Evolutionary conservation across 2,113 vertebrate genomes (phyloP).

Genomic region (Eubucco bourcierii): DNA sequence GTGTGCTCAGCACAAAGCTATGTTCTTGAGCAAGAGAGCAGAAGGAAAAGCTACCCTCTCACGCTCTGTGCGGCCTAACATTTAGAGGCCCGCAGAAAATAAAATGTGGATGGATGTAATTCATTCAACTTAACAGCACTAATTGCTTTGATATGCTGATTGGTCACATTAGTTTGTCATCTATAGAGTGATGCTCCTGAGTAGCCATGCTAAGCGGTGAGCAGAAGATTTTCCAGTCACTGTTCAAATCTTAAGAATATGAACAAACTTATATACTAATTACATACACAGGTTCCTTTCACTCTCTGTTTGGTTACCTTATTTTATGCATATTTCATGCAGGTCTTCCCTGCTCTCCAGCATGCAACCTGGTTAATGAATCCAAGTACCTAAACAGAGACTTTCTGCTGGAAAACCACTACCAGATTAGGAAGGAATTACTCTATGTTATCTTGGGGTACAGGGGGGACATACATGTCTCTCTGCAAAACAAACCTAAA

Average conservation of each 20-base stretch:
- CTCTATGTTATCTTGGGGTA: neutral
- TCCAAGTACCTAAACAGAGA: neutral
- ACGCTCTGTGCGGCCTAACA: too few species aligned
- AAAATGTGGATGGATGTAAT: neutral
- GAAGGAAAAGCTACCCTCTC: neutral
- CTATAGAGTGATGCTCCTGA: neutral
- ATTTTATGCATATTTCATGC: neutral
- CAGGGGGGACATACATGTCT: too few species aligned
- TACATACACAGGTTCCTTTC: neutral
- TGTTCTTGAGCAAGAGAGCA: accelerated
- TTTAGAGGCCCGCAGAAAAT: neutral
- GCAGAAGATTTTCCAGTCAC: neutral
- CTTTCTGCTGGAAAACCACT: neutral
- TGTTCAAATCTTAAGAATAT: neutral
- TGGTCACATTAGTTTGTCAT: neutral
- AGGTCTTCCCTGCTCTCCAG: neutral
- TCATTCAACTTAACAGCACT: neutral
- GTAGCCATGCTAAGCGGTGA: neutral
- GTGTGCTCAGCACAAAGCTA: neutral
- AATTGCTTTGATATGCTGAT: neutral
- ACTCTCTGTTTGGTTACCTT: neutral
- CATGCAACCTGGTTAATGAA: neutral
- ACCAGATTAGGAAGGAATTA: neutral
- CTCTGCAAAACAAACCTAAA: neutral
- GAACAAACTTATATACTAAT: neutral